Evolutionary conservation across 2,797 vertebrate genomes (phyloP), one percentile per base, ranked within the genome.

Genomic region (Halcyon smyrnensis): DNA sequence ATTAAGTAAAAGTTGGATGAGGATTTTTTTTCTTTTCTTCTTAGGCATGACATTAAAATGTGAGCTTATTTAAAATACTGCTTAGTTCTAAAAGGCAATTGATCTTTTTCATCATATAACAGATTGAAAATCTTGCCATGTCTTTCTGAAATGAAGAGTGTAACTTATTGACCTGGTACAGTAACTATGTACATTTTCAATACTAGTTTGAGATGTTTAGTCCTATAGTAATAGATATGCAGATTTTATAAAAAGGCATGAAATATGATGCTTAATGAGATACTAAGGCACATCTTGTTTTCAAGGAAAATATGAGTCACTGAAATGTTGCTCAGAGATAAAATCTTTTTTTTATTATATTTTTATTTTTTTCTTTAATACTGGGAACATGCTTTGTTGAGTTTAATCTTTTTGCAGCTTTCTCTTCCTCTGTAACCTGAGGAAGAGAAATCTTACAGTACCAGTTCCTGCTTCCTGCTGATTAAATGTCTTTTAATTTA

Each of bases 401-500:
- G n/a, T 43, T 48, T 90, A 88, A 77, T 90, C 84, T 79, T 96
- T 79, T 77, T 90, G 46, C 41, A 87, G 62, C 15, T 97, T 96
- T 96, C 30, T 51, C 53, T 92, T 92, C 73, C 77, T 59, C 65
- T 59, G 84, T 62, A 92, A 86, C 41, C 45, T 70, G 45, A 83
- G 37, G 76, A 67, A 53, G 23, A 76, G 10, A 78, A 60, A 21
- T 79, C 77, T 51, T 93, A 81, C 39, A 4, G 2, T 79, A 75
- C 36, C 14, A 57, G 28, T 96, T 87, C 69, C 56, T 89, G 19
- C 81, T 90, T 74, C 68, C 74, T 78, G 27, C 28, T 97, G 67
- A 92, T 87, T 95, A 95, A 90, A 37, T 74, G 24, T 75, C 46
- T 91, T 71, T 84, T 84, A 92, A 53, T 93, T 97, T 65, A 80